These are phyloP conservation scores for Vimba vimba DNA, from an alignment of 2,113 vertebrate species.

Conservation along the genomic window DNA sequence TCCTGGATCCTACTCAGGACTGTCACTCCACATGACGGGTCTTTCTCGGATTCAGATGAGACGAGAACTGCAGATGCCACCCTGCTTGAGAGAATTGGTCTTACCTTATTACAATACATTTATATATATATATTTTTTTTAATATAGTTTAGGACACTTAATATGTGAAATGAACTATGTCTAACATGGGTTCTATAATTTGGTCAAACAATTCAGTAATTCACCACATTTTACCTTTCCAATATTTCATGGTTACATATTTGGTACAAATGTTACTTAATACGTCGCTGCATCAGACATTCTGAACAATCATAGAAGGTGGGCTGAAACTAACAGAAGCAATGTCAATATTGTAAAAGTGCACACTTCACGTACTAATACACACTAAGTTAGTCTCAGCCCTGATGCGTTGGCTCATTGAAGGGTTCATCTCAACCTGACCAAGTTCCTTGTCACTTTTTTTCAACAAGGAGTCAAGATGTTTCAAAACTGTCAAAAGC, in stretches of 20 bases:
- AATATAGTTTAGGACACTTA: no score
- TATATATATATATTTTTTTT: no score
- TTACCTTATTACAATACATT: no score
- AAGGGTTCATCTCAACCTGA: slow-evolving; percentile 76
- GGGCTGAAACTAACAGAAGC: not conserved
- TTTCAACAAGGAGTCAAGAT: slow-evolving; percentile 70
- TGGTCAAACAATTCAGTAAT: no score
- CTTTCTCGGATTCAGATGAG: slow-evolving; percentile 67
- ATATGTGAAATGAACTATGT: no score
- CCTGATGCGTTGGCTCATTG: slow-evolving; percentile 70
- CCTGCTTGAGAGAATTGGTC: not conserved
- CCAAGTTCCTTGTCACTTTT: slow-evolving; percentile 66
- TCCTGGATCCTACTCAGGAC: not conserved
- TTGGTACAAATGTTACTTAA: not conserved
- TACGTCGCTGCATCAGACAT: not conserved
- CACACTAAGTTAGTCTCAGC: slow-evolving; percentile 34
- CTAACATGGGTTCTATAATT: no score
- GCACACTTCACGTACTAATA: not conserved
- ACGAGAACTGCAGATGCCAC: not conserved
- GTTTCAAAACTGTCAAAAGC: slow-evolving; percentile 81
- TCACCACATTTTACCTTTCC: not conserved
- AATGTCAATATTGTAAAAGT: not conserved
- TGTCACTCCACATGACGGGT: slow-evolving; percentile 52
- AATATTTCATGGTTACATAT: not conserved
- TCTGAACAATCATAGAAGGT: not conserved